phyloP scores from a whole-genome alignment of 2,888 invertebrate species.

The Cryptus armator region DNA sequence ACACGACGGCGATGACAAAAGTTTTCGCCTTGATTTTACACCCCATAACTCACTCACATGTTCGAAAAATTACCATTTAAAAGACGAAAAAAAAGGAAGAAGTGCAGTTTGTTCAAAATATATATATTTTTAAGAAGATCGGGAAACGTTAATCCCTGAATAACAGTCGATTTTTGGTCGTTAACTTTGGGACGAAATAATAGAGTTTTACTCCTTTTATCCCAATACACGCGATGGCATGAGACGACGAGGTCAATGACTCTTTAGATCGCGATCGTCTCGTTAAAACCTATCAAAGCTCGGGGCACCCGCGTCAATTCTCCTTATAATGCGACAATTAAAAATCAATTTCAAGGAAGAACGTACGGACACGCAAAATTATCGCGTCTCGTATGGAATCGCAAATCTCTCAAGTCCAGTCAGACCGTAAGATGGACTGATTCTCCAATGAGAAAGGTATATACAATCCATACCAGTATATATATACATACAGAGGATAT shows the following conservation, averaged over 20 bases:
- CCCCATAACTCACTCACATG: no score
- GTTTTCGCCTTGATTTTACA: neutral
- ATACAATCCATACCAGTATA: slow-evolving; percentile 3
- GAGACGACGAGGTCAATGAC: slow-evolving; percentile 57
- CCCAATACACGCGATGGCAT: neutral
- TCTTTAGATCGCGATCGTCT: slow-evolving; percentile 47
- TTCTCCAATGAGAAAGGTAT: slow-evolving; percentile 17
- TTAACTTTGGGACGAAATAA: neutral
- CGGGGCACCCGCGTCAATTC: slow-evolving; percentile 32
- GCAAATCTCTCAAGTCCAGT: slow-evolving; percentile 34
- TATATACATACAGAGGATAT: neutral
- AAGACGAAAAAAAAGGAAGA: no score
- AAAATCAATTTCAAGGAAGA: slow-evolving; percentile 54
- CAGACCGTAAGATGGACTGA: slow-evolving; percentile 21
- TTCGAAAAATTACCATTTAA: no score
- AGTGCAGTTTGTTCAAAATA: no score
- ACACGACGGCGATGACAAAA: slow-evolving; percentile 13
- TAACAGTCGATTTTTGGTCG: no score
- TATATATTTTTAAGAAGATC: neutral
- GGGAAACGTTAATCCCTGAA: neutral
- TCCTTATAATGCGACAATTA: slow-evolving; percentile 56
- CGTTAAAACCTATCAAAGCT: neutral
- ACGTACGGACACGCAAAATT: slow-evolving; percentile 53
- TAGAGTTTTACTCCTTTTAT: neutral
- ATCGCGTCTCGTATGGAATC: slow-evolving; percentile 22